Conservation (phyloP, 1,140 invertebrate species). For the Cryptotermes secundus region DNA sequence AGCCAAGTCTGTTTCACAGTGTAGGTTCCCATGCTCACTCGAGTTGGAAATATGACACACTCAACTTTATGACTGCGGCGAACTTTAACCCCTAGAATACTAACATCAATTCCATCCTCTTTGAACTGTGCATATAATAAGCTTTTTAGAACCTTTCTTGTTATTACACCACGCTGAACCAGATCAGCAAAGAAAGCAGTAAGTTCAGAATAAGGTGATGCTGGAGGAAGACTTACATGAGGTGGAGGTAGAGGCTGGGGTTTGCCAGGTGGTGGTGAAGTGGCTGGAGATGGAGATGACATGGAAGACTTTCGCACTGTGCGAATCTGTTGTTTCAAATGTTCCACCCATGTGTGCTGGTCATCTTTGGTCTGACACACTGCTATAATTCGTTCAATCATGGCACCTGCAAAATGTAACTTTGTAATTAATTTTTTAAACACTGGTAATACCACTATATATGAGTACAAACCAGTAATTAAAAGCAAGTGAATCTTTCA, state of each 20-base stretch:
- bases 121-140: slow-evolving; percentile 66
- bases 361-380: slow-evolving; percentile 82
- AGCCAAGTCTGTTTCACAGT: slow-evolving; percentile 28
- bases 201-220: slow-evolving; percentile 67
- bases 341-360: slow-evolving; percentile 82
- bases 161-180: slow-evolving; percentile 69
- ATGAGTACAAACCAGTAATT: no score
- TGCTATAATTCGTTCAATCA: slow-evolving; percentile 87
- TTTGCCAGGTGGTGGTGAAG: slow-evolving; percentile 47
- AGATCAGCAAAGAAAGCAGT: slow-evolving; percentile 72
- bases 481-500: no score
- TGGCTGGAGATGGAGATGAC: slow-evolving; percentile 50
- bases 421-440: background rate
- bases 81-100: slow-evolving; percentile 52
- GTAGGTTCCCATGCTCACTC: slow-evolving; percentile 49
- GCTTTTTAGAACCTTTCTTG: slow-evolving; percentile 67
- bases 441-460: no score
- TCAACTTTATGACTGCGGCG: slow-evolving; percentile 56
- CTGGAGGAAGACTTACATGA: slow-evolving; percentile 61
- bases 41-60: slow-evolving; percentile 54
- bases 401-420: slow-evolving; percentile 63
- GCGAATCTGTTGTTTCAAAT: slow-evolving; percentile 65
- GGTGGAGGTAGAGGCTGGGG: slow-evolving; percentile 52
- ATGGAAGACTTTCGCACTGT: slow-evolving; percentile 50
- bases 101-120: slow-evolving; percentile 47